These are phyloP conservation scores for Sarcophaga variegata DNA, from an alignment of 2,888 invertebrate genomes.

Conservation along the genomic window DNA sequence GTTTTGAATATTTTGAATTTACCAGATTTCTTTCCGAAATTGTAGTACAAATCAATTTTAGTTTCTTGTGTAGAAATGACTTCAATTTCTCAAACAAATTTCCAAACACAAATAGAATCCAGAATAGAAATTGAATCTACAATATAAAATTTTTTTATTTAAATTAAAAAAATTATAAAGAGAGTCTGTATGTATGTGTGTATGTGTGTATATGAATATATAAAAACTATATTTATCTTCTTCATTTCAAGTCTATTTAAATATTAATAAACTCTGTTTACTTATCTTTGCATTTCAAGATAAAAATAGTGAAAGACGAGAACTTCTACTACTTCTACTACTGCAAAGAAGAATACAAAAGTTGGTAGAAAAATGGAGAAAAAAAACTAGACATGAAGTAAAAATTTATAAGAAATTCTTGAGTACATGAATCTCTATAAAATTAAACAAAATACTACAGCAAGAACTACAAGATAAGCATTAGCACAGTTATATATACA, in stretches of 20 bases:
- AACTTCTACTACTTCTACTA: too few relatives aligned
- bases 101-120: too few relatives aligned
- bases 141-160: too few relatives aligned
- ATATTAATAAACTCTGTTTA: constrained; percentile 64
- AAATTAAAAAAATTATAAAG: too few relatives aligned
- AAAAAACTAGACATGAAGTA: too few relatives aligned
- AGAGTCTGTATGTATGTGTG: too few relatives aligned
- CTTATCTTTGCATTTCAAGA: constrained; percentile 28
- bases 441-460: constrained; percentile 63
- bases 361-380: constrained; percentile 10
- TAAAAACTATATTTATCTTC: constrained; percentile 31
- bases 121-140: too few relatives aligned
- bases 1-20: too few relatives aligned
- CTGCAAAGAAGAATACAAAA: constrained; percentile 13
- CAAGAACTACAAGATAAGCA: constrained; percentile 39
- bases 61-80: too few relatives aligned
- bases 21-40: too few relatives aligned
- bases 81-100: too few relatives aligned
- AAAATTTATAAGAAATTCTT: constrained; percentile 25
- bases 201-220: not conserved
- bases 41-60: too few relatives aligned
- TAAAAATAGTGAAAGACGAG: not conserved
- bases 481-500: constrained; percentile 6
- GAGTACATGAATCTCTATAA: constrained; percentile 63
- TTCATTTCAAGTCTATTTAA: constrained; percentile 58